Evolutionary conservation across 2,888 invertebrate genomes (phyloP), one percentile per base, ranked within the genome.

Genomic region (Troglohyphantes excavatus): DNA sequence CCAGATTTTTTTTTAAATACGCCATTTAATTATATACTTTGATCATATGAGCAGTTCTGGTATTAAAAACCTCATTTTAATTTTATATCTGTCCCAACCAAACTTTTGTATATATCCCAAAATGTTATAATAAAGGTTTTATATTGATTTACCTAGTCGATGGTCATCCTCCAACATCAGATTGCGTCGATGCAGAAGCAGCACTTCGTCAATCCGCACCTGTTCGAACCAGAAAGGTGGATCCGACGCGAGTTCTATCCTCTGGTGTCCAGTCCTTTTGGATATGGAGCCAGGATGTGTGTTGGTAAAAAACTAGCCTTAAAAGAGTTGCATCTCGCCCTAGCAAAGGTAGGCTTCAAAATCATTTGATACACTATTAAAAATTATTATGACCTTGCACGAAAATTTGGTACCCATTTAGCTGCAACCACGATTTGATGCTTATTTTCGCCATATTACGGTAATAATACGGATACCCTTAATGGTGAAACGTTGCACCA

Each of bases 181-280:
- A 92, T 93, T 2, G 91, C 93, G 84, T 92, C 92, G 59, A 90
- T 92, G 70, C 91, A 92, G 7, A 91, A 92, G 0, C 90, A 93
- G 67, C 92, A 93, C 90, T 93, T 94, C 87, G 87, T 92, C 2
- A 92, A 93, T 9, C 93, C 93, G 0, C 91, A 92, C 11, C 83
- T 85, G 3, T 94, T 93, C 90, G 46, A 91, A 2, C 93, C 93
- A 3, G 93, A 94, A 89, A 90, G 94, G 70, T 94, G 94, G 94
- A 39, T 93, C 5, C 27, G 43, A 7, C 84, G 92, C 39, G 91
- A 67, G 19, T 21, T 92, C 29, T 92, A 93, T 73, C 93, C 93
- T 0, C 93, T 93, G 75, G 91, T 93, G 11, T 91, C 93, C 7
- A 92, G 93, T 7, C 93, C 93, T 13, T 94, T 94, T 91, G 93